phyloP scores from a whole-genome alignment of 2,113 vertebrate species.

The Fulmarus glacialis region DNA sequence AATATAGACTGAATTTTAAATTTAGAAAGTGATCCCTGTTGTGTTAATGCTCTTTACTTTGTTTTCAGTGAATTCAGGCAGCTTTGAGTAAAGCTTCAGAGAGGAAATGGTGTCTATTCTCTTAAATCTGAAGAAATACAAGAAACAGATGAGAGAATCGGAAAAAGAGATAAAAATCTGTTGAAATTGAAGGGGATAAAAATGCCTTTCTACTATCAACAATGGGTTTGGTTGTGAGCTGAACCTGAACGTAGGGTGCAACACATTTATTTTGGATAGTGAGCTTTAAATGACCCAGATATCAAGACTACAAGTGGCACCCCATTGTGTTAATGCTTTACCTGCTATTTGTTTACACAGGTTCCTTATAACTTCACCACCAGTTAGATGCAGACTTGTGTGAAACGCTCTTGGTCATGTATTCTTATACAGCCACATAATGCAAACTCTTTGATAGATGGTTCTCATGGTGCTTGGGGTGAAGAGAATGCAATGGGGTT shows the following conservation, averaged over 20 bases:
- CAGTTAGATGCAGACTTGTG: neutral
- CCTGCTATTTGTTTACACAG: neutral
- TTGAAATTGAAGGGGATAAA: neutral
- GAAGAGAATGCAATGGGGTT: neutral
- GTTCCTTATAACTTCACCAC: neutral
- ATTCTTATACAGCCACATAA: neutral
- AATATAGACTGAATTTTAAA: neutral
- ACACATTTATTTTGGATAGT: neutral
- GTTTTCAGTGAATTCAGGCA: neutral
- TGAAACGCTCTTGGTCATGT: neutral
- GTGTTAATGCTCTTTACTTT: neutral
- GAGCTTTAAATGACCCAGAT: neutral
- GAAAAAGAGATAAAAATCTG: neutral
- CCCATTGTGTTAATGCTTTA: neutral
- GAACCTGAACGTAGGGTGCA: neutral
- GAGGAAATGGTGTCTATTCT: neutral
- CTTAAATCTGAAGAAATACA: neutral
- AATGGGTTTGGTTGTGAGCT: neutral
- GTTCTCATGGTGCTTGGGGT: neutral
- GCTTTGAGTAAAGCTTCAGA: neutral
- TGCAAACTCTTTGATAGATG: neutral
- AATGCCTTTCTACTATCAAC: neutral
- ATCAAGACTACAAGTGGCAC: neutral
- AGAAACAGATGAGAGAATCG: neutral
- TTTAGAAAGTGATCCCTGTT: neutral